Evolutionary conservation across 2,113 vertebrate species (phyloP).

Genomic region (Turdus rufiventris): DNA sequence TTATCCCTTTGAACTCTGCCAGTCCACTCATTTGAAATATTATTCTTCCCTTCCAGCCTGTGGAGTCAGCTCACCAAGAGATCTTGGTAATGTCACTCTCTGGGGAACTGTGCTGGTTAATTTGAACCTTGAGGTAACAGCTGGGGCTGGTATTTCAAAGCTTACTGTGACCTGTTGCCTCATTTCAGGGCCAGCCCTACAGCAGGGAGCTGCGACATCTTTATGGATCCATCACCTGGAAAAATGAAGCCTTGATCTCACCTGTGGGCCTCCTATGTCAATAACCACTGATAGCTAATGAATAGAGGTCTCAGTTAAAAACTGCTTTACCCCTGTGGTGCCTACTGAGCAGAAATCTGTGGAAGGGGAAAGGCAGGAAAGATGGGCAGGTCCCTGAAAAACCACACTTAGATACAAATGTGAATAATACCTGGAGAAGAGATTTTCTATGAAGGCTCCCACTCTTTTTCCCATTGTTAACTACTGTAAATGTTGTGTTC

Average conservation of each 20-base stretch:
- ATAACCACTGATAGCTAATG: neutral
- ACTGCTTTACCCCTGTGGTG: neutral
- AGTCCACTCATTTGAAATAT: conserved; percentile 14
- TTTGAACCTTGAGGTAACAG: neutral
- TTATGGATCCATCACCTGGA: neutral
- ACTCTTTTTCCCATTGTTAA: neutral
- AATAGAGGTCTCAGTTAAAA: neutral
- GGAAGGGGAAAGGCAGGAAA: neutral
- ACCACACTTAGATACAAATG: neutral
- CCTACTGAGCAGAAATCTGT: neutral
- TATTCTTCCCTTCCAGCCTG: neutral
- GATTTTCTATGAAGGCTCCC: neutral
- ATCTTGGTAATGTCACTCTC: conserved; percentile 14
- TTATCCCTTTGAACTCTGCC: conserved; percentile 47
- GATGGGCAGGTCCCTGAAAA: neutral
- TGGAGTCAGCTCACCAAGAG: neutral
- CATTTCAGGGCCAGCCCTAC: neutral
- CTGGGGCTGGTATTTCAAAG: neutral
- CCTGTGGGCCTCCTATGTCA: neutral
- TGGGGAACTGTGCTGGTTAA: neutral
- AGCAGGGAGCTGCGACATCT: neutral
- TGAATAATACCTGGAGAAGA: neutral
- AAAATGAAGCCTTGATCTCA: neutral
- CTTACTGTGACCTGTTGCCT: neutral
- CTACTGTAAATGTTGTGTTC: neutral